Percentiles rank a stretch among this genome's conserved stretches.
Conservation (phyloP, 2,113 vertebrate species). For the Bos indicus region DNA sequence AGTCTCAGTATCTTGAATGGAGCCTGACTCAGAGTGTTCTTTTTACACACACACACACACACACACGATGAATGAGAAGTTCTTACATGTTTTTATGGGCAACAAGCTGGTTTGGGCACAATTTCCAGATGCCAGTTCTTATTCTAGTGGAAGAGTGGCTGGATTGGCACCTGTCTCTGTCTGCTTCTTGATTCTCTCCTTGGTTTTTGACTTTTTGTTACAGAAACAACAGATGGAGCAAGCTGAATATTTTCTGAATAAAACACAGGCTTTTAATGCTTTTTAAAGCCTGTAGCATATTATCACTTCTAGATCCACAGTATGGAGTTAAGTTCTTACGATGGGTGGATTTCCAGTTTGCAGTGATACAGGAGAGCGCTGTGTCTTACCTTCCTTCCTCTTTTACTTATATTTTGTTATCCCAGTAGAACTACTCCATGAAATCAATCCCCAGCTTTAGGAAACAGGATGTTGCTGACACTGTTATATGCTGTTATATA, state of each 20-base stretch:
- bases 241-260: not conserved
- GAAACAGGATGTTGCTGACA: conserved; percentile 13
- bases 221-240: not conserved
- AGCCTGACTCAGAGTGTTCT: not conserved
- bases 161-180: not conserved
- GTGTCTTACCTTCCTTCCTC: not conserved
- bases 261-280: not conserved
- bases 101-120: not conserved
- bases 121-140: not conserved
- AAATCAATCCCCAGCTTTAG: conserved; percentile 37
- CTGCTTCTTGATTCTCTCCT: not conserved
- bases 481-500: not conserved
- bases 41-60: not conserved
- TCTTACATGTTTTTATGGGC: not conserved
- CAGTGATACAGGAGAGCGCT: not conserved
- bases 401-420: conserved; percentile 52
- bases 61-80: not conserved
- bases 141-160: not conserved
- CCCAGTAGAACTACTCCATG: conserved; percentile 30
- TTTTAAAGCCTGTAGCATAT: not conserved
- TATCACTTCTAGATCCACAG: not conserved
- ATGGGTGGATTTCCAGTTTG: conserved; percentile 22
- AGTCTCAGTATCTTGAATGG: not conserved
- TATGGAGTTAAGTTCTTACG: not conserved
- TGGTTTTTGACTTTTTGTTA: not conserved